Evolutionary conservation across 2,888 invertebrate genomes (phyloP), one percentile per base, ranked within the genome.

Genomic region (Apodemia duryi): DNA sequence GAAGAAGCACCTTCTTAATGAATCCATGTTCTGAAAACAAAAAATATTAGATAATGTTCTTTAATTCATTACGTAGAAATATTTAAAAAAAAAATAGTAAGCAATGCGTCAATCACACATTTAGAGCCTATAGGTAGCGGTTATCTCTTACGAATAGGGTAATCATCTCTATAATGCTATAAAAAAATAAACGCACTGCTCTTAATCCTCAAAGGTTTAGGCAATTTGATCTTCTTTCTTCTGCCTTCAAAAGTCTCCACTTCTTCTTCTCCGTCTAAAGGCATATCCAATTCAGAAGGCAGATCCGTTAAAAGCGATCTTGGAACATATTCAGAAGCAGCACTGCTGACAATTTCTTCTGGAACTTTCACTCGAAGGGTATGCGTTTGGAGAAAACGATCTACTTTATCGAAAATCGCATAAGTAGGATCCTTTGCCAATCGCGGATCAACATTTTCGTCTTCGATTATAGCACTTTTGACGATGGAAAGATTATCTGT

Each of bases 1-100:
- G 97, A 74, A 97, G 93, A 79, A 97, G 92, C 63, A 97, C 95
- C 86, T 96, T 97, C 91, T 96, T 96, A 71, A 97, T 95, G 85
- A 97, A 94, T 77, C 95, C 95, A 73, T 96, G 95, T 79, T 96
- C 97, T 96, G 85, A 62, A 91, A 92, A 29, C 4, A 54, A 54
- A 54, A 54, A 32, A 29, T 3, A 21, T 52, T 54, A 43, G 7
- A 61, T 69, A 66, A 67, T 13, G 46, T 46, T 13, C 7, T 13
- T 4, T 46, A 46, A 60, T 62, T 52, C 41, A n/a, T 54, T 28
- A 11, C 6, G 0, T 2, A 35, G 7, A 43, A 28, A 28, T 65
- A 60, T 29, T 38, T 29, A 54, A 54, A 43, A 10, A 4, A n/a
- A 11, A n/a, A 49, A 49, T n/a, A 49, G 51, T n/a, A n/a, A n/a